Base-by-base conservation (phyloP, 2,113 vertebrate species). In the Phrynocephalus versicolor region DNA sequence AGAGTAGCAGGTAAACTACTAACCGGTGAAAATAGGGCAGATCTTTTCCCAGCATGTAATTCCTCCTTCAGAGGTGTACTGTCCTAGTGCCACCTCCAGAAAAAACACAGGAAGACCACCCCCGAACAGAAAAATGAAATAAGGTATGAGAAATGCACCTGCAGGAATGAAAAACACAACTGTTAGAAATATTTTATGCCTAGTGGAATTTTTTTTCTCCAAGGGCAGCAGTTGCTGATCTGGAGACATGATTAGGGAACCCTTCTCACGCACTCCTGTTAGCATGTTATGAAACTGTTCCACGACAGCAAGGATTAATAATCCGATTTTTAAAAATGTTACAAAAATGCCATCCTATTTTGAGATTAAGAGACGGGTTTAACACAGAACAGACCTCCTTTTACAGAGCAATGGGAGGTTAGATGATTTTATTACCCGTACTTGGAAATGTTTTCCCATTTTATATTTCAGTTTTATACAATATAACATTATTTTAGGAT, bases 111-210 rank as follows among this genome's bases (percentile, higher is more conserved):
- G 99, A 92, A 99, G 96, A 92, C 99, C 99, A 67, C 99, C 98
- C 58, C 99, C 99, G 80, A 99, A 98, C 95, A 99, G 96, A 96
- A 99, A 99, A 95, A 99, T 99, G 95, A 97, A 97, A 97, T 99
- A 99, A 74, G 99, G 99, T 96, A 99, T 99, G 94, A 99, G 98
- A 96, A 99, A 99, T 1, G 98, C 98, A 97, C 99, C 99, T 99
- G 95, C 19, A 51, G 83, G 92, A 72, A 82, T 51, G 92, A 71
- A 86, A 87, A 95, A 91, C 41, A 90, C 0, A 85, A 57, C 80
- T 79, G 62, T 55, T 0, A 83, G 4, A 1, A 71, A 3, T 72
- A n/a, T n/a, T 81, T 23, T 30, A 73, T 73, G 60, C 27, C 30
- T 4, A 39, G 37, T 0, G 4, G 9, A 85, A n/a, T n/a, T n/a